phyloP scores from a whole-genome alignment of 2,888 invertebrate species.

The Dasysyrphus albostriatus region DNA sequence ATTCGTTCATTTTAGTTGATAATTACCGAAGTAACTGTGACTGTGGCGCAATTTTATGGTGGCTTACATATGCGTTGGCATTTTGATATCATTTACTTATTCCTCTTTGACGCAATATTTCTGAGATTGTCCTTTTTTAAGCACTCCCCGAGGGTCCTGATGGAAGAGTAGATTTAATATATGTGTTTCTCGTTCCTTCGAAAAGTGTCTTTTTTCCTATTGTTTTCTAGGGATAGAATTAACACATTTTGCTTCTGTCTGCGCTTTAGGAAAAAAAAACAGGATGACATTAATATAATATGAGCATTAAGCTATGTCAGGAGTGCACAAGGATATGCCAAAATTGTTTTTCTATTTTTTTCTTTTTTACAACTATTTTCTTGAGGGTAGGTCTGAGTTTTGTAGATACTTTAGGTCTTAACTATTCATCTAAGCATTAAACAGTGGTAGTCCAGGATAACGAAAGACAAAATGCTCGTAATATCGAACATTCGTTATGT shows the following conservation, averaged over 20 bases:
- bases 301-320: background rate
- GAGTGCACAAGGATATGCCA: background rate
- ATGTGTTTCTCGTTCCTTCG: background rate
- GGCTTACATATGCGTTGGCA: constrained; percentile 52
- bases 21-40: constrained; percentile 53
- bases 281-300: constrained; percentile 16
- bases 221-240: constrained; percentile 18
- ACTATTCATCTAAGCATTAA: no score
- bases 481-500: no score
- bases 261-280: background rate
- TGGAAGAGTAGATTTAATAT: background rate
- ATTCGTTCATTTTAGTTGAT: constrained; percentile 43
- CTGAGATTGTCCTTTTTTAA: constrained; percentile 26
- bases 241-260: constrained; percentile 24
- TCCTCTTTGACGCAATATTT: constrained; percentile 3
- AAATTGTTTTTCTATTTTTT: constrained; percentile 12
- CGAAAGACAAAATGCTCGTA: no score
- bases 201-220: background rate
- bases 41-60: constrained; percentile 50
- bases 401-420: no score
- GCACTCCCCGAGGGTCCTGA: background rate
- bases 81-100: constrained; percentile 37
- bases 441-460: no score
- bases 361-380: no score
- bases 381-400: no score